Base-by-base conservation (phyloP, 2,113 vertebrate species). In the Mustelus asterias region DNA sequence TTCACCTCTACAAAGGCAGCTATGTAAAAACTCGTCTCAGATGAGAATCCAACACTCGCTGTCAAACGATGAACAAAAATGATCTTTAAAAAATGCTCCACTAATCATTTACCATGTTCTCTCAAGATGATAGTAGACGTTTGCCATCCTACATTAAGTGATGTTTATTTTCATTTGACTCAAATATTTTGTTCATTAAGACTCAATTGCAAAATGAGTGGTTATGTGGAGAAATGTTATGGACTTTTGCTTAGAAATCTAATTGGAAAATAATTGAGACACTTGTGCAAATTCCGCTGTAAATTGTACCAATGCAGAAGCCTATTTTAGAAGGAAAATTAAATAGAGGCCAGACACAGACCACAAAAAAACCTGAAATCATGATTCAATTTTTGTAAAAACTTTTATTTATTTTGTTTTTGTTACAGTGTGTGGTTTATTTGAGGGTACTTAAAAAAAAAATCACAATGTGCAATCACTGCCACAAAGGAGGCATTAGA, bases 391-490 rank as follows among this genome's bases (percentile, higher is more conserved):
- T 95, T 95, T 95, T 95, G 67, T 95, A 95, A 72, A 95, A 95
- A 70, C 37, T 95, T 95, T 95, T 95, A 95, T 95, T 95, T 95
- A 54, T n/a, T 24, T 11, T 95, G 72, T 72, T 48, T 44, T 70
- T 95, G 69, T 95, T 95, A 95, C 94, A 95, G 94, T 95, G 63
- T 90, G 54, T 67, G 92, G 16, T 44, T 72, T 70, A 72, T 72
- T 95, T 95, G 72, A 48, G 94, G 94, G 67, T 44, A 22, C 44
- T 95, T 95, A 44, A 72, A 10, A n/a, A 44, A 69, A 72, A 95
- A 95, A 95, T 95, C 94, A 95, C 94, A 72, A 54, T 54, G 69
- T 72, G 94, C 94, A 95, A 72, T 95, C 94, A 95, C 69, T 76
- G 94, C 94, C 67, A 95, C 69, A 72, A 95, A 95, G 13, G 41